Percentiles rank a stretch among this genome's conserved stretches.
phyloP scores from a whole-genome alignment of 2,797 vertebrate species.

The Paratrypauchen microcephalus region DNA sequence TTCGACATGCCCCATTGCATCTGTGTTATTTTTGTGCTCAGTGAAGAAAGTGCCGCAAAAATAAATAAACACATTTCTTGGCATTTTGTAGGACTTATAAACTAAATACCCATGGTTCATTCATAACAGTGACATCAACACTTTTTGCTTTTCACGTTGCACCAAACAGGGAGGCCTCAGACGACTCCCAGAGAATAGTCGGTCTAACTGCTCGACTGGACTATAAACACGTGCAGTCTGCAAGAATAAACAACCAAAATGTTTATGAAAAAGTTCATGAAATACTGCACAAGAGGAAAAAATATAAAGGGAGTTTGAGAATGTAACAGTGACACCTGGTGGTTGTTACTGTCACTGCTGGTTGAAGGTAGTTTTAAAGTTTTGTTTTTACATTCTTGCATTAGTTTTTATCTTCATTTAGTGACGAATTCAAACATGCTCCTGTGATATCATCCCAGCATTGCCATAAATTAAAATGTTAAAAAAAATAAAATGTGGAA shows the following conservation, averaged over 20 bases:
- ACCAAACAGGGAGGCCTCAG: slow-evolving; percentile 14
- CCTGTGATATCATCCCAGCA: no score
- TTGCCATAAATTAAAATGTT: no score
- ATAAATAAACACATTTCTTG: no score
- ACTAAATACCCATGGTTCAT: background rate
- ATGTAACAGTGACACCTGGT: slow-evolving; percentile 41
- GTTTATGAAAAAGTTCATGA: background rate
- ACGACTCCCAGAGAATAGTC: background rate
- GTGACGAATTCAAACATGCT: no score
- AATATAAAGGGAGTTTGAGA: background rate
- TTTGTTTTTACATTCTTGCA: background rate
- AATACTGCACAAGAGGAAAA: background rate
- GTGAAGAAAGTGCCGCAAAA: no score
- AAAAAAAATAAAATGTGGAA: no score
- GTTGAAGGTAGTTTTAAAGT: background rate
- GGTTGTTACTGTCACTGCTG: slow-evolving; percentile 4
- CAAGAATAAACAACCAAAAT: slow-evolving; percentile 27
- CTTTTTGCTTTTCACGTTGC: slow-evolving; percentile 18
- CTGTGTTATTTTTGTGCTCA: no score
- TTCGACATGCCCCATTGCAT: background rate
- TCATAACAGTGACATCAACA: slow-evolving; percentile 1
- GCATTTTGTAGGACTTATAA: no score
- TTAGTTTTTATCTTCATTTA: no score
- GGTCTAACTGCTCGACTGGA: slow-evolving; percentile 10
- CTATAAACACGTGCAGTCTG: slow-evolving; percentile 32